These are phyloP conservation scores for Tamias sibiricus DNA, from an alignment of 2,113 vertebrate species.

Conservation along the genomic window DNA sequence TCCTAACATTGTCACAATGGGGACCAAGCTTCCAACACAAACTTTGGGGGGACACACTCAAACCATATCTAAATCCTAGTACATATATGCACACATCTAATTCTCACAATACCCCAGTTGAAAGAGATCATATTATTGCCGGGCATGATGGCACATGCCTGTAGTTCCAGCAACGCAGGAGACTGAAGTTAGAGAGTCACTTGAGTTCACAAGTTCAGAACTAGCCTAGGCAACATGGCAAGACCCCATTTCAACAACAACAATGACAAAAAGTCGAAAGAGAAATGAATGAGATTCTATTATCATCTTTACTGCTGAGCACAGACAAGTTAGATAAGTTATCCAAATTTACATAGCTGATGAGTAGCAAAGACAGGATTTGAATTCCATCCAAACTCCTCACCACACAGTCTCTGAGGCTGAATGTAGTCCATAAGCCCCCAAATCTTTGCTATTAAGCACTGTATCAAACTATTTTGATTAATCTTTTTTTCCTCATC, in stretches of 20 bases:
- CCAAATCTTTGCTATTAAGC: neutral
- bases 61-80: neutral
- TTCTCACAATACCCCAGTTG: neutral
- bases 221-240: neutral
- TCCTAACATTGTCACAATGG: neutral
- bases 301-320: neutral
- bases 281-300: neutral
- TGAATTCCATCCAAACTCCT: neutral
- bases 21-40: neutral
- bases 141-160: neutral
- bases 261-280: neutral
- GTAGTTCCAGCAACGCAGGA: neutral
- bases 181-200: neutral
- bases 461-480: fast-evolving
- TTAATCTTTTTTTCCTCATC: neutral
- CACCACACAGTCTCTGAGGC: no score
- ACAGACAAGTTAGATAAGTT: neutral
- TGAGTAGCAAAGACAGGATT: neutral
- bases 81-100: neutral
- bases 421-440: neutral
- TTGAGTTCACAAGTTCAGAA: neutral
- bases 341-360: neutral
- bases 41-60: neutral
- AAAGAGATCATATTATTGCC: neutral
- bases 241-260: neutral